A percentile compares a stretch with the other conserved stretches of the same genome.
Conservation (phyloP, 2,113 vertebrate species). For the Pao palembangensis region DNA sequence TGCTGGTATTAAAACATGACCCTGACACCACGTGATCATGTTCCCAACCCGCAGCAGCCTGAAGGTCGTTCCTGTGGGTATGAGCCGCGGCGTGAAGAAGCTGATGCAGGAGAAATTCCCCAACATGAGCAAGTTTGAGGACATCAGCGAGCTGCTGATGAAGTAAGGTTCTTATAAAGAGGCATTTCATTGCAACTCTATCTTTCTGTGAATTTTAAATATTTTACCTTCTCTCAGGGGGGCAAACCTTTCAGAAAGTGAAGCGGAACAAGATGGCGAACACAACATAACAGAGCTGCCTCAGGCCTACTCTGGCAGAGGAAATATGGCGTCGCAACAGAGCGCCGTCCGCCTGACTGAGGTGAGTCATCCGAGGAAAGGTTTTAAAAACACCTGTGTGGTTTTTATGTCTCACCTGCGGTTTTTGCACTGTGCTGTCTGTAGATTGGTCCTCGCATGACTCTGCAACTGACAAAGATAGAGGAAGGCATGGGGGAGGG, state of each 20-base stretch:
- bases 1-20: neutral
- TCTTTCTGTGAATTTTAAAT: too few species aligned
- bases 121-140: slow-evolving; percentile 89
- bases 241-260: slow-evolving; percentile 86
- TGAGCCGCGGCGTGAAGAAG: slow-evolving; percentile 90
- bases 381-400: fast-evolving
- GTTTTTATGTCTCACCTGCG: neutral
- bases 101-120: slow-evolving; percentile 91
- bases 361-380: slow-evolving; percentile 58
- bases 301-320: slow-evolving; percentile 81
- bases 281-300: slow-evolving; percentile 89
- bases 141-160: slow-evolving; percentile 90
- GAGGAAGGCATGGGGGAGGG: slow-evolving; percentile 86
- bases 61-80: slow-evolving; percentile 89
- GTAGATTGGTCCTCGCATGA: slow-evolving; percentile 90
- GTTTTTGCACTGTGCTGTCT: neutral
- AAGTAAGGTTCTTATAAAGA: slow-evolving; percentile 71
- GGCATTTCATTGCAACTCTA: neutral
- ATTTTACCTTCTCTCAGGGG: slow-evolving; percentile 68
- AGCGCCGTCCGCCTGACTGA: slow-evolving; percentile 88
- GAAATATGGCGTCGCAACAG: slow-evolving; percentile 88
- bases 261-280: slow-evolving; percentile 86
- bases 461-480: slow-evolving; percentile 84
- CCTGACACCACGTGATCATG: neutral
- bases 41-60: slow-evolving; percentile 76